Evolutionary conservation across 2,113 vertebrate genomes (phyloP).

Genomic region (Panthera uncia): DNA sequence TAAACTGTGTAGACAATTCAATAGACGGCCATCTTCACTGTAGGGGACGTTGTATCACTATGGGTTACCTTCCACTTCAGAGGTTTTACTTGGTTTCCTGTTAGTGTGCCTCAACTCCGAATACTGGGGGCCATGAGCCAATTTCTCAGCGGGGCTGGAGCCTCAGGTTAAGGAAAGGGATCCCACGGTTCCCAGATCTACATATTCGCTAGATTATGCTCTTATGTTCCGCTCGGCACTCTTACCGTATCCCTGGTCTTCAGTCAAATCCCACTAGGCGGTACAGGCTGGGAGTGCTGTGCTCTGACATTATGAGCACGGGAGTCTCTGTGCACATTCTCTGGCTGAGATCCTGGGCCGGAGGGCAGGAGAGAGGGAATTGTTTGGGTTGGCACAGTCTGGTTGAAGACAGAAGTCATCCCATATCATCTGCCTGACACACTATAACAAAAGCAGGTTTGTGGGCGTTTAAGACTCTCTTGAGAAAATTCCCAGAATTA

Average conservation of each 20-base stretch:
- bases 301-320: neutral
- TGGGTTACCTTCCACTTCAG: neutral
- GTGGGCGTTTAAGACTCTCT: neutral
- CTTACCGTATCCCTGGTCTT: fast-evolving
- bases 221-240: neutral
- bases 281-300: too few relatives aligned
- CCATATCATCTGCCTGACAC: neutral
- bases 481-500: neutral
- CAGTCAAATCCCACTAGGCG: fast-evolving
- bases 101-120: neutral
- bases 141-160: neutral
- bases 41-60: neutral
- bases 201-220: neutral
- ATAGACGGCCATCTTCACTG: too few relatives aligned
- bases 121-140: neutral
- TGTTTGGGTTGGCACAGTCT: neutral
- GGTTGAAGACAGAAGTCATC: neutral
- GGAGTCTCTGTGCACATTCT: fast-evolving
- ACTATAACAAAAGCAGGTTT: neutral
- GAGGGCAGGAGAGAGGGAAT: fast-evolving
- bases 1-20: neutral
- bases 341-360: neutral
- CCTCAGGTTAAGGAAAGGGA: neutral
- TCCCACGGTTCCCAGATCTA: neutral
- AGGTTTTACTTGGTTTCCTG: neutral